Base-by-base conservation (phyloP, 2,797 vertebrate species). In the Gymnopithys bicolor region DNA sequence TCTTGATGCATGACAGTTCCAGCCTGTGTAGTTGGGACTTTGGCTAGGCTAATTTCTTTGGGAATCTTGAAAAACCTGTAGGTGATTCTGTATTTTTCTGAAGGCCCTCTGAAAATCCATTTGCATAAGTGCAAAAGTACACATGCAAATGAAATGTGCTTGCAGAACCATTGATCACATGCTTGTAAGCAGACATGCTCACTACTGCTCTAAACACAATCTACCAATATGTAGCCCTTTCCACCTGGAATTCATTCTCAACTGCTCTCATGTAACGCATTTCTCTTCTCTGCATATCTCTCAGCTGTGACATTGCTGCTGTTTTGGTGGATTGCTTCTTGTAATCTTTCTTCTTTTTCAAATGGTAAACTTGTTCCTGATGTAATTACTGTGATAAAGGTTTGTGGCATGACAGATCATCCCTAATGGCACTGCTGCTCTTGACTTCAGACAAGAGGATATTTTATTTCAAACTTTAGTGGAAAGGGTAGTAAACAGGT, bases 331-430 rank as follows among this genome's bases (percentile, higher is more conserved):
- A 89, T 90, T 87, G 85, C 77, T 86, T 87, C 85, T 92, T 96
- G 87, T 94, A 94, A 92, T 95, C 93, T 79, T 56, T 74, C 78
- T 94, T 88, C 63, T 93, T 81, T 94, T 93, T 70, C 83, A 87
- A 96, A 84, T 2, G n/a, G 95, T 93, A 91, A 94, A 96, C 90
- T 92, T 96, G 96, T 90, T 97, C 81, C 82, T 83, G 93, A 94
- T 97, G 69, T 97, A 97, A 97, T 97, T 97, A 94, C 74, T 49
- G n/a, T 75, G 89, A 95, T 93, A 96, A 96, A 45, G 39, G 87
- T 93, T 64, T 52, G 55, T 69, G 80, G 55, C 68, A 41, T 91
- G 88, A 97, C 19, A 3, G 91, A 89, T 96, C 67, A 84, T 73
- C 90, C 94, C 86, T 64, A 90, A 80, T 9, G 16, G 68, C 55